Percentiles rank a stretch among this genome's conserved stretches.
These are phyloP conservation scores for Cygnus buccinator DNA, from an alignment of 2,113 vertebrate genomes.

Conservation along the genomic window DNA sequence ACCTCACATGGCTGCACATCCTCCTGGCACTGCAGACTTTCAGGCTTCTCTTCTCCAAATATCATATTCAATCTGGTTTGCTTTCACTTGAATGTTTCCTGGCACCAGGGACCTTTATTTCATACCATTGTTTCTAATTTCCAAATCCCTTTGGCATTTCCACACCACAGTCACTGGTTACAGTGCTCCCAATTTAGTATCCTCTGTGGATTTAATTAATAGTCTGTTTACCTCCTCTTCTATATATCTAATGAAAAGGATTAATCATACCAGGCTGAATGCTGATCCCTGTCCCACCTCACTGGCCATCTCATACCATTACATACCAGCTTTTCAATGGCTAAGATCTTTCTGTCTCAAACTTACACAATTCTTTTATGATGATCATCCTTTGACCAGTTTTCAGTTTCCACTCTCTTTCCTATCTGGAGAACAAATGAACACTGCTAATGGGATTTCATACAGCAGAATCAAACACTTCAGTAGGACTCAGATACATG, in stretches of 20 bases:
- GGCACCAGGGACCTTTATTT: not conserved
- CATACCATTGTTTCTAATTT: slow-evolving; percentile 19
- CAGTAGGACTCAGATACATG: not conserved
- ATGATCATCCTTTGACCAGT: not conserved
- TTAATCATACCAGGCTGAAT: slow-evolving; percentile 40
- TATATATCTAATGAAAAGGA: slow-evolving; percentile 39
- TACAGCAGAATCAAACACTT: not conserved
- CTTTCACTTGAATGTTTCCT: not conserved
- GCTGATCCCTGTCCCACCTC: slow-evolving; percentile 10
- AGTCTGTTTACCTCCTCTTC: slow-evolving; percentile 51
- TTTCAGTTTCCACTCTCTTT: not conserved
- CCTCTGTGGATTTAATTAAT: slow-evolving; percentile 58
- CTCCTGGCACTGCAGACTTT: not conserved
- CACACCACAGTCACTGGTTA: not conserved
- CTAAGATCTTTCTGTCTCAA: not conserved
- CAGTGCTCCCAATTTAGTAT: slow-evolving; percentile 13
- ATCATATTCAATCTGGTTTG: not conserved
- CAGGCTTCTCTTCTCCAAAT: not conserved
- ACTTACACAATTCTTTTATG: not conserved
- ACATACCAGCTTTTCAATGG: not conserved
- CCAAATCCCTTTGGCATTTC: not conserved
- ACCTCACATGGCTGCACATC: not conserved
- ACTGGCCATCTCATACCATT: not conserved
- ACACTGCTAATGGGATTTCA: not conserved
- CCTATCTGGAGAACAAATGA: not conserved